phyloP scores from a whole-genome alignment of 2,113 vertebrate genomes.

The Cheilinus undulatus region DNA sequence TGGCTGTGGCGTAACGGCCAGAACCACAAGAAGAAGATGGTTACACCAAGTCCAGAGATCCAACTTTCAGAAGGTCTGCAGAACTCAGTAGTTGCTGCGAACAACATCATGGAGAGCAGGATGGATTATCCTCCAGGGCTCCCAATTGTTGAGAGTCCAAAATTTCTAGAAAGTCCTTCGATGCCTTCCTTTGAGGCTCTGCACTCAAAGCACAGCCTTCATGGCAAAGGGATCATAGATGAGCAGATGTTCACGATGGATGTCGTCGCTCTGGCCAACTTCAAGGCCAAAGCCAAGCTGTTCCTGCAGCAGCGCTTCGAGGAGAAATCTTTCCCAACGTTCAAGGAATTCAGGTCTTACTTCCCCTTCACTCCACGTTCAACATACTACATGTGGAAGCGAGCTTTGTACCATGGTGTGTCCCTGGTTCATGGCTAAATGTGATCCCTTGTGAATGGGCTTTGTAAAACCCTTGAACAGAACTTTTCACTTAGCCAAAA shows the following conservation, averaged over 20 bases:
- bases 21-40: conserved; percentile 35
- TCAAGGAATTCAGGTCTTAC: conserved; percentile 93
- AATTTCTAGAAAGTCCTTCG: neutral
- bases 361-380: conserved; percentile 94
- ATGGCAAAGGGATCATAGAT: conserved; percentile 58
- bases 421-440: conserved; percentile 89
- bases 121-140: conserved; percentile 14
- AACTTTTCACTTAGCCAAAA: neutral
- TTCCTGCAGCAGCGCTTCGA: conserved; percentile 95
- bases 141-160: conserved; percentile 40
- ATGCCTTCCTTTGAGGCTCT: conserved; percentile 43
- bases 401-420: conserved; percentile 92
- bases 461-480: neutral
- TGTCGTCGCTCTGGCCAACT: conserved; percentile 90
- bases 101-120: conserved; percentile 3
- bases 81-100: neutral
- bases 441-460: neutral
- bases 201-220: conserved; percentile 56
- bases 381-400: conserved; percentile 99
- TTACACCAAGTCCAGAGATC: conserved; percentile 5
- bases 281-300: conserved; percentile 96
- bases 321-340: conserved; percentile 94
- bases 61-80: conserved; percentile 22
- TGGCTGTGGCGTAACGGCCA: conserved; percentile 89
- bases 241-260: conserved; percentile 89